A percentile compares a stretch with the other conserved stretches of the same genome.
Evolutionary conservation across 1,140 invertebrate species (phyloP).

Genomic region (Drosophila kohkoa): DNA sequence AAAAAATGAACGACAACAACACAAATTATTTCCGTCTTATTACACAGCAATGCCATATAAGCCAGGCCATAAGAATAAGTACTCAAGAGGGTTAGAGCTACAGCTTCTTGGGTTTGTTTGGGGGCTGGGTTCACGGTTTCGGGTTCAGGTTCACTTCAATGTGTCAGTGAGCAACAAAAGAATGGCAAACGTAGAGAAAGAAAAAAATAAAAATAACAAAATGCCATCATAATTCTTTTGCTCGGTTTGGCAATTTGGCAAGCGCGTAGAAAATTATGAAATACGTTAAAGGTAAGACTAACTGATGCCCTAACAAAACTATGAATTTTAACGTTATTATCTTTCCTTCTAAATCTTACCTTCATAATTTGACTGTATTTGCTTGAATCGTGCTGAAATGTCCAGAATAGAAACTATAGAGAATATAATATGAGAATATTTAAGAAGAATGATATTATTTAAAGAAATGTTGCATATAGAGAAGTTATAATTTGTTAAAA

Average conservation of each 20-base stretch:
- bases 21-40: slow-evolving; percentile 79
- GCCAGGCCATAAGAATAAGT: slow-evolving; percentile 60
- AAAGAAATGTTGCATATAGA: too few relatives aligned
- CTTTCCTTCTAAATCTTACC: too few relatives aligned
- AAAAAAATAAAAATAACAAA: slow-evolving; percentile 53
- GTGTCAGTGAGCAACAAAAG: slow-evolving; percentile 52
- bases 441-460: too few relatives aligned
- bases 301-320: slow-evolving; percentile 1
- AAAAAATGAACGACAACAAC: slow-evolving; percentile 22
- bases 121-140: slow-evolving; percentile 21
- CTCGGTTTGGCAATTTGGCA: slow-evolving; percentile 47
- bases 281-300: background rate
- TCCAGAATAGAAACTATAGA: too few relatives aligned
- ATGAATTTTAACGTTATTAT: too few relatives aligned
- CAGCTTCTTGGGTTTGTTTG: background rate
- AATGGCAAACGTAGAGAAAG: slow-evolving; percentile 30
- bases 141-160: slow-evolving; percentile 37
- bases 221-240: slow-evolving; percentile 61
- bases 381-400: too few relatives aligned
- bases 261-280: slow-evolving; percentile 27
- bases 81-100: slow-evolving; percentile 36
- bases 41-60: slow-evolving; percentile 74
- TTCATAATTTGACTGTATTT: too few relatives aligned
- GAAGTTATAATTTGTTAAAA: too few relatives aligned
- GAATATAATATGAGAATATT: too few relatives aligned